Evolutionary conservation across 2,113 vertebrate genomes (phyloP).

Genomic region (Actinemys pallida): DNA sequence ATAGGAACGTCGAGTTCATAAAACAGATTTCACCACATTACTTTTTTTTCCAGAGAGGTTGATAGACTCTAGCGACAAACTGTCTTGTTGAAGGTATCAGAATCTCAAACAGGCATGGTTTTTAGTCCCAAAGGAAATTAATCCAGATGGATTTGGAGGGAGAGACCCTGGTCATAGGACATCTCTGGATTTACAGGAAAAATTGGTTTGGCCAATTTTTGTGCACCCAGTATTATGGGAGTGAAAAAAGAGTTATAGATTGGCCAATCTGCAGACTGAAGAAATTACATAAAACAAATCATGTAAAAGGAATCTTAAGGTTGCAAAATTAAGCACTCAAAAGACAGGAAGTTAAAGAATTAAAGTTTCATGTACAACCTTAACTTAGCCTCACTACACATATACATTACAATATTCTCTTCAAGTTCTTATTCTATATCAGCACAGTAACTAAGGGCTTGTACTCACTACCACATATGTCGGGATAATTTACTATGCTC

Average conservation of each 20-base stretch:
- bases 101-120: background rate
- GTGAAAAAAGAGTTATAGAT: background rate
- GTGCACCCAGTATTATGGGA: background rate
- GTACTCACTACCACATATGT: too few species aligned
- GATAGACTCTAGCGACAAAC: background rate
- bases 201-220: background rate
- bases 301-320: too few species aligned
- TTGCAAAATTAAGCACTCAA: too few species aligned
- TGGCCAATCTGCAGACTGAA: background rate
- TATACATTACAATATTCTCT: too few species aligned
- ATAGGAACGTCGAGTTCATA: background rate
- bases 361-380: background rate
- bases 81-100: background rate
- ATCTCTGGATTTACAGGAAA: background rate
- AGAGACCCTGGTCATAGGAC: background rate
- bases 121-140: background rate
- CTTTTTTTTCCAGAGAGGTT: background rate
- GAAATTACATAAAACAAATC: too few species aligned
- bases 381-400: background rate
- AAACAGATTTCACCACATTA: background rate
- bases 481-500: too few species aligned
- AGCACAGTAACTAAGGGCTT: too few species aligned
- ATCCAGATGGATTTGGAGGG: background rate
- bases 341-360: too few species aligned
- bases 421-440: too few species aligned